These are phyloP conservation scores for Hipparchia sbordonii DNA, from an alignment of 2,888 invertebrate genomes.

Conservation along the genomic window DNA sequence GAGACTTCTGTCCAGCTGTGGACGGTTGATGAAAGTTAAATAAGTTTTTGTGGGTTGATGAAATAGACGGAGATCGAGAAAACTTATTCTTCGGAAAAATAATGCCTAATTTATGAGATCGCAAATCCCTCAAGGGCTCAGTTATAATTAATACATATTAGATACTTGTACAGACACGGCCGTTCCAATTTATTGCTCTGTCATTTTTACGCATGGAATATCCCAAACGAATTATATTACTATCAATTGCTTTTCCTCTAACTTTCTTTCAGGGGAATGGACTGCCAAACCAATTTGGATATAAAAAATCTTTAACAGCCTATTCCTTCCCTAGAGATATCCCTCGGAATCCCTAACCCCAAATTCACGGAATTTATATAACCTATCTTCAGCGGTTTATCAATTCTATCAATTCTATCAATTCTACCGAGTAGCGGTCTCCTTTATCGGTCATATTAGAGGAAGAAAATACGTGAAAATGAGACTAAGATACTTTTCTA, in stretches of 20 bases:
- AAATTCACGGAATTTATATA: neutral
- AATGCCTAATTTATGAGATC: neutral
- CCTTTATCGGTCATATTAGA: neutral
- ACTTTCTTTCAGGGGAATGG: slow-evolving; percentile 39
- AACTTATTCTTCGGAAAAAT: neutral
- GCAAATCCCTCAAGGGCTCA: neutral
- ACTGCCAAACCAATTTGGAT: too few species aligned
- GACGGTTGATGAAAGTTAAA: too few species aligned
- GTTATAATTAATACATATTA: slow-evolving; percentile 9
- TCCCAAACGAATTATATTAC: neutral
- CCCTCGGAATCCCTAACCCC: neutral
- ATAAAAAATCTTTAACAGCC: neutral
- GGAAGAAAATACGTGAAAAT: neutral
- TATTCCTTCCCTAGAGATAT: neutral
- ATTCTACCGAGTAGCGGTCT: neutral
- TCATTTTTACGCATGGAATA: neutral
- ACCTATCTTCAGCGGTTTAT: neutral
- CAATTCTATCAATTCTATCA: neutral
- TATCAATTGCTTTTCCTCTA: neutral
- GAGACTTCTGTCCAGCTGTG: too few species aligned
- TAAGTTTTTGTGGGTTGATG: too few species aligned
- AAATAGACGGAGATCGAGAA: neutral
- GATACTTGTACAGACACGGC: neutral
- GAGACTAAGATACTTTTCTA: neutral
- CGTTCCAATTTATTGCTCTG: neutral